Conservation (phyloP, 2,888 invertebrate species). For the Dimorphilus gyrociliatus region DNA sequence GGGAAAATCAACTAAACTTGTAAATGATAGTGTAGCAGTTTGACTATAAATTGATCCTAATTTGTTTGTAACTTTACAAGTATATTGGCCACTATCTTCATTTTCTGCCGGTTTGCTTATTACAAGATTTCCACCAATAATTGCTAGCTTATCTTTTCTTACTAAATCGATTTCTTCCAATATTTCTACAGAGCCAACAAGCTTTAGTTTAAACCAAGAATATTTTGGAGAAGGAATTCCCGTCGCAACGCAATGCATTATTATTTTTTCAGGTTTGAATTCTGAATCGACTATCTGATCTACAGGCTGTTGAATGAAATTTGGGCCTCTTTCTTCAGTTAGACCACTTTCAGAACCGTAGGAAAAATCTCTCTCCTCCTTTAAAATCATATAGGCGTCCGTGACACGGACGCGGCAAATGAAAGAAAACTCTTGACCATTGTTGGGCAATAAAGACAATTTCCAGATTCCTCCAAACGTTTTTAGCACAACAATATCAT, state of each 20-base stretch:
- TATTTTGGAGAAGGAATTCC: not conserved
- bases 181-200: not conserved
- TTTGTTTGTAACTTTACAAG: constrained; percentile 21
- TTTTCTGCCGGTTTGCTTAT: constrained; percentile 17
- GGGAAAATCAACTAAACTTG: constrained; percentile 28
- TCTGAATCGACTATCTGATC: constrained; percentile 5
- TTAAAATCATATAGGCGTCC: constrained; percentile 17
- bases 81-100: constrained; percentile 20
- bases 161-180: constrained; percentile 2
- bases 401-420: constrained; percentile 17
- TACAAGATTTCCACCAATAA: constrained; percentile 24
- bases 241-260: not conserved
- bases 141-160: constrained; percentile 13
- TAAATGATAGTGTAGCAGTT: constrained; percentile 20
- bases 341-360: too few species aligned
- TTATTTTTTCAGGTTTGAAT: not conserved
- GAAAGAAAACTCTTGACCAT: too few species aligned
- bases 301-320: constrained; percentile 8
- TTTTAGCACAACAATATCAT: too few species aligned
- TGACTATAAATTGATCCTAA: constrained; percentile 18
- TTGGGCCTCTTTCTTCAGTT: constrained; percentile 10
- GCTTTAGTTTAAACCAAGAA: not conserved
- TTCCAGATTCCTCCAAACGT: too few species aligned
- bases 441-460: too few species aligned
- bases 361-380: constrained; percentile 15